Percentiles rank a stretch among this genome's conserved stretches.
These are phyloP conservation scores for Cryptocheilus praepositus DNA, from an alignment of 2,888 invertebrate genomes.

Conservation along the genomic window DNA sequence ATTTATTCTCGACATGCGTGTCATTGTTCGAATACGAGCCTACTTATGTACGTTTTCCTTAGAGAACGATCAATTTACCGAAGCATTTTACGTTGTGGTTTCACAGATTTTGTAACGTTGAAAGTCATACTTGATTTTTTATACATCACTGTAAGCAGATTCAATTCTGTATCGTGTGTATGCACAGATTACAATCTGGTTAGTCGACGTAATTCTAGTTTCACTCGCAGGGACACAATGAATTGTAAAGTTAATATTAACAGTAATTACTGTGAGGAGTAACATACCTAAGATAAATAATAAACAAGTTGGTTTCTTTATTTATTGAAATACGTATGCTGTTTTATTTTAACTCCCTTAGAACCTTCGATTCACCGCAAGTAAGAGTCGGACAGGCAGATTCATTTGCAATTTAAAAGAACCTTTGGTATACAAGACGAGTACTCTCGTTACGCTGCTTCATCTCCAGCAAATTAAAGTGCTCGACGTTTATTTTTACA, in stretches of 20 bases:
- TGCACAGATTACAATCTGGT: conserved; percentile 12
- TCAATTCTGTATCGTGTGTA: conserved; percentile 2
- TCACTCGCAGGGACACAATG: conserved; percentile 47
- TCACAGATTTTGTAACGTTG: conserved; percentile 29
- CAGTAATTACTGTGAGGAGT: conserved; percentile 52
- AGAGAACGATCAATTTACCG: neutral
- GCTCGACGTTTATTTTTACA: neutral
- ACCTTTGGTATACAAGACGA: too few relatives aligned
- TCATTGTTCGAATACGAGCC: neutral
- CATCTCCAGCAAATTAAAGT: too few relatives aligned
- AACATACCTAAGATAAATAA: conserved; percentile 57
- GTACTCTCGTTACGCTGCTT: too few relatives aligned
- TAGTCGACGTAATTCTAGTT: conserved; percentile 32
- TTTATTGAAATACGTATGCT: conserved; percentile 54
- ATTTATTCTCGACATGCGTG: neutral
- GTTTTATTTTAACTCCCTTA: conserved; percentile 11
- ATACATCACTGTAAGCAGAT: conserved; percentile 17
- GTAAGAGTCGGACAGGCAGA: too few relatives aligned
- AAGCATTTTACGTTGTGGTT: conserved; percentile 39
- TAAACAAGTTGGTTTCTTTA: conserved; percentile 61
- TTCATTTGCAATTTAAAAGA: too few relatives aligned
- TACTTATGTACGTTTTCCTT: neutral
- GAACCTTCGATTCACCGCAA: too few relatives aligned
- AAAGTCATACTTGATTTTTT: conserved; percentile 32
- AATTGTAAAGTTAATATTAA: conserved; percentile 54